Percentiles rank a stretch among this genome's conserved stretches.
These are phyloP conservation scores for Piaya cayana DNA, from an alignment of 2,113 vertebrate genomes.

Conservation along the genomic window DNA sequence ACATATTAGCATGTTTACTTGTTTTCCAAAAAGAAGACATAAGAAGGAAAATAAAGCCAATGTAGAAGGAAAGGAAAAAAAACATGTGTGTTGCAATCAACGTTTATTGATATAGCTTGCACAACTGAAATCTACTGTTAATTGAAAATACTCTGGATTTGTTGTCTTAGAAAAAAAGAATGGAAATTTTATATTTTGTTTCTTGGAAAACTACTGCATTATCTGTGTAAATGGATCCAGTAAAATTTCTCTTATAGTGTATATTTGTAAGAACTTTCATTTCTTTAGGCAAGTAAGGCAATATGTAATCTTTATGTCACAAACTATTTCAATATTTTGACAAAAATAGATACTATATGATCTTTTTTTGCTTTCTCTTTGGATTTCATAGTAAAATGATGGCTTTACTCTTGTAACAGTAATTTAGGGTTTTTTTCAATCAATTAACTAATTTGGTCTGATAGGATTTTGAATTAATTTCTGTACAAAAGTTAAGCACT, in stretches of 20 bases:
- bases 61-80: background rate
- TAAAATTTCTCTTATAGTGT: background rate
- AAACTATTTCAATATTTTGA: background rate
- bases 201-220: background rate
- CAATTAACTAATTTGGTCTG: background rate
- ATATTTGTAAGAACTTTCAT: background rate
- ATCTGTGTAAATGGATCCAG: background rate
- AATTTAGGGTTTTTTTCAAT: background rate
- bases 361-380: background rate
- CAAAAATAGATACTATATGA: no score
- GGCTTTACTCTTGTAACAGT: background rate
- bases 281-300: background rate
- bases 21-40: background rate
- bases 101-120: background rate
- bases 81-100: background rate
- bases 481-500: background rate
- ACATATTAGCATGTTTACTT: background rate
- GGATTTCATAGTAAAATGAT: background rate
- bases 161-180: background rate
- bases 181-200: background rate
- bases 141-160: background rate
- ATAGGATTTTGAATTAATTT: background rate
- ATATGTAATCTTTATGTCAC: background rate
- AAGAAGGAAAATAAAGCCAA: background rate
- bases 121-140: background rate